Base-by-base conservation (phyloP, 2,888 invertebrate genomes). In the Amaurobius ferox region DNA sequence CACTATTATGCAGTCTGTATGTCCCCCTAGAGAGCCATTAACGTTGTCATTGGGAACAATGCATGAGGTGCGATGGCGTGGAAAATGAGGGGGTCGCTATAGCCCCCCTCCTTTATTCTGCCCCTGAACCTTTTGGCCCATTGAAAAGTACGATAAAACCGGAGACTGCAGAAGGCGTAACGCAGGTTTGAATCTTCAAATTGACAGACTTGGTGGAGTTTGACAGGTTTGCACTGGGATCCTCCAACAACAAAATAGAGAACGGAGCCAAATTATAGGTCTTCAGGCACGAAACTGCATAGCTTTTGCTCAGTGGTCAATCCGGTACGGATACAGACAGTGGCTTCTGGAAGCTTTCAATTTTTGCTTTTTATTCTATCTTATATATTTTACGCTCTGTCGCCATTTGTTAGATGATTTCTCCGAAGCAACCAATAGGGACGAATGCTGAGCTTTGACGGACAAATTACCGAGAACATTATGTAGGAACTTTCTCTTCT, bases 221-320 rank as follows among this genome's bases (percentile, higher is more conserved):
- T 83, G 83, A 83, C 83, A 83, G 77, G 71, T 77, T 72, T 76
- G 77, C 83, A 77, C 66, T 77, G 70, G 61, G 66, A 77, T 68
- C 70, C 68, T 28, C 67, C 30, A 67, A 48, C 35, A 35, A 62
- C 28, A 44, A 70, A 76, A 74, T 74, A 68, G 70, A 40, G 44
- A 48, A 61, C 44, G 23, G 48, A n/a, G 39, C 66, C 48, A 83
- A 83, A 83, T 83, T 83, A 83, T 77, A 83, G 83, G 83, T 77
- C 83, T 83, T 72, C 35, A 70, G 44, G 55, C 71, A 55, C 55
- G 28, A 40, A 72, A 71, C 29, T 71, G 48, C 30, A 44, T 72
- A 64, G 62, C 67, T 66, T 71, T 79, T 72, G 67, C 70, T 62
- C 74, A 81, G 70, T 80, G 80, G 80, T 80, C 80, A 73, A 73